These are phyloP conservation scores for Bembecia ichneumoniformis DNA, from an alignment of 2,888 invertebrate genomes.

Conservation along the genomic window DNA sequence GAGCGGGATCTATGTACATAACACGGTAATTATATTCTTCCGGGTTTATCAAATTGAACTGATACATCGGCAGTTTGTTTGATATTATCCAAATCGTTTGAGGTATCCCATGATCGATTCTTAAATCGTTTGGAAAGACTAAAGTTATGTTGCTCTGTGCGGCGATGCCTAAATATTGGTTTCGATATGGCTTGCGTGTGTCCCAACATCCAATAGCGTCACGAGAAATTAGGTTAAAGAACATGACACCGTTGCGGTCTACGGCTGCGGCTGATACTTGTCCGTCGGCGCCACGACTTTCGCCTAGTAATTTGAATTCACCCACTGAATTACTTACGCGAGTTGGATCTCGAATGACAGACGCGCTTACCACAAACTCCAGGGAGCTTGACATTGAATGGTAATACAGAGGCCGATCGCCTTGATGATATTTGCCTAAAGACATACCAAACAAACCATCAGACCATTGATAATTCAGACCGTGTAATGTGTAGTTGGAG, in stretches of 20 bases:
- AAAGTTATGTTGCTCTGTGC: slow-evolving; percentile 76
- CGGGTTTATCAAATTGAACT: slow-evolving; percentile 78
- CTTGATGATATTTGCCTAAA: slow-evolving; percentile 69
- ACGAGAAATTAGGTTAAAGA: slow-evolving; percentile 83
- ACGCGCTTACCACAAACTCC: slow-evolving; percentile 81
- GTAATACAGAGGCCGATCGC: slow-evolving; percentile 80
- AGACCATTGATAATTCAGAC: slow-evolving; percentile 84
- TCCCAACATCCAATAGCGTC: slow-evolving; percentile 90
- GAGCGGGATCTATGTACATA: slow-evolving; percentile 75
- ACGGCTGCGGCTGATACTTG: slow-evolving; percentile 84
- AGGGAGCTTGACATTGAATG: slow-evolving; percentile 87
- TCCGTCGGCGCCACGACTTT: slow-evolving; percentile 72
- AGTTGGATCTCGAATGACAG: slow-evolving; percentile 77
- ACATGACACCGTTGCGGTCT: slow-evolving; percentile 82
- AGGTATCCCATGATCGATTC: slow-evolving; percentile 79
- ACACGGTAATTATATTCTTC: slow-evolving; percentile 81
- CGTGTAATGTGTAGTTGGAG: slow-evolving; percentile 81
- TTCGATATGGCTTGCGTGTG: slow-evolving; percentile 79
- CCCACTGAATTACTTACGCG: slow-evolving; percentile 44
- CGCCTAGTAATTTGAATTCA: slow-evolving; percentile 57
- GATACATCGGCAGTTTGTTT: slow-evolving; percentile 81
- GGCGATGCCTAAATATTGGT: slow-evolving; percentile 75
- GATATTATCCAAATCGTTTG: slow-evolving; percentile 84
- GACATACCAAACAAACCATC: slow-evolving; percentile 86
- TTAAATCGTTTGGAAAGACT: slow-evolving; percentile 85